Evolutionary conservation across 2,888 invertebrate genomes (phyloP), one percentile per base, ranked within the genome.

Genomic region (Rhingia rostrata): DNA sequence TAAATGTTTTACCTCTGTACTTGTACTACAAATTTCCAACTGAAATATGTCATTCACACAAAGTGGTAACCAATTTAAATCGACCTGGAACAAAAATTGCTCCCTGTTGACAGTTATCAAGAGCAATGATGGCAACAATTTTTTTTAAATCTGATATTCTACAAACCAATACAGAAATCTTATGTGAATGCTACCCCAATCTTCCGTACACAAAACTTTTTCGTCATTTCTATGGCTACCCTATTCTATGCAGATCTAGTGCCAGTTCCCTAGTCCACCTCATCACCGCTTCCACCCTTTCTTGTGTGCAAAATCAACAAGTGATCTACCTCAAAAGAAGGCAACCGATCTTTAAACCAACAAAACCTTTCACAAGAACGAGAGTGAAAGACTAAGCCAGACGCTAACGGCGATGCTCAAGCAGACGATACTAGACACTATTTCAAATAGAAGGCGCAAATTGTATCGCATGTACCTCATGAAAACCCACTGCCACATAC

Each of bases 331-430:
- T 12, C 30, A 22, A 12, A 41, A 3, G 32, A 30, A 4, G 22
- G 30, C 4, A 32, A 49, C 22, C 7, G 22, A 5, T 4, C 22
- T 10, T 4, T 53, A 63, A 66, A 41, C n/a, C 37, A 54, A 61
- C n/a, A 63, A 58, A 43, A 39, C 22, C 30, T 43, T 7, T 43
- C 3, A 22, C 41, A 54, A 49, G 63, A 81, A 70, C 51, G 81
- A 81, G 75, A 75, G 81, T 64, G 75, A 75, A 81, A 69, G 60
- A 80, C 73, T 33, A 33, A 47, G 53, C 64, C 56, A n/a, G 39
- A 47, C 37, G 35, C 60, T 39, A 22, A 63, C 47, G 43, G 56
- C 63, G 49, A 54, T 70, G 5, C 49, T 45, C 35, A 37, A 6
- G 7, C 39, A 49, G 30, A 32, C 63, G 54, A 70, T 63, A 49